Percentiles rank a stretch among this genome's conserved stretches.
Conservation (phyloP, 2,797 vertebrate species). For the Rhinophrynus dorsalis region DNA sequence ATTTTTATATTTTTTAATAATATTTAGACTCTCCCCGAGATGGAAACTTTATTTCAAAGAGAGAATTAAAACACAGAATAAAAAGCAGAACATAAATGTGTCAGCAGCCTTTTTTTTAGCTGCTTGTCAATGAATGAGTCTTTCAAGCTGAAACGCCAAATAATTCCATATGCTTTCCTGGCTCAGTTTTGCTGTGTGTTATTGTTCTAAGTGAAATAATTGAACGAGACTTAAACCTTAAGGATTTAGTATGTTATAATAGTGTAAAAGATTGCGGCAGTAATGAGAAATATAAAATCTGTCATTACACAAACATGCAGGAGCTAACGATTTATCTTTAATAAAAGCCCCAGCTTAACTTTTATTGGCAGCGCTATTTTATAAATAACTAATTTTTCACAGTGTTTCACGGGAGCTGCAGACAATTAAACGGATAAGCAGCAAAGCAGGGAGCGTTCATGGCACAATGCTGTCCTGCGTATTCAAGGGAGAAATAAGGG, state of each 20-base stretch:
- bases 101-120: conserved; percentile 58
- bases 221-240: conserved; percentile 53
- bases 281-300: conserved; percentile 56
- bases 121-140: conserved; percentile 59
- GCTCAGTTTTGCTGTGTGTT: conserved; percentile 51
- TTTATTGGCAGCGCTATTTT: conserved; percentile 48
- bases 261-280: conserved; percentile 53
- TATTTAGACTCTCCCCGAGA: conserved; percentile 45
- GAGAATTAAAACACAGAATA: conserved; percentile 53
- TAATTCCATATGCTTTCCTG: conserved; percentile 55
- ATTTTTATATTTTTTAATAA: conserved; percentile 48
- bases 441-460: background rate
- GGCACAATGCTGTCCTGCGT: background rate
- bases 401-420: conserved; percentile 21
- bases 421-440: conserved; percentile 45
- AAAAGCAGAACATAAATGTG: conserved; percentile 58
- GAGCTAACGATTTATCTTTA: conserved; percentile 52
- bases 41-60: conserved; percentile 58
- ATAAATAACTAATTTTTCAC: conserved; percentile 47
- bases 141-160: conserved; percentile 54
- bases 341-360: conserved; percentile 54
- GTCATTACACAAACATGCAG: conserved; percentile 54
- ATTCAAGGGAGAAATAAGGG: background rate
- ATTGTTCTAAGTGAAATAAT: conserved; percentile 57
- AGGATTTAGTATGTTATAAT: conserved; percentile 54